Percentiles rank a stretch among this genome's conserved stretches.
These are phyloP conservation scores for Sceloporus undulatus DNA, from an alignment of 2,113 vertebrate genomes.

Conservation along the genomic window DNA sequence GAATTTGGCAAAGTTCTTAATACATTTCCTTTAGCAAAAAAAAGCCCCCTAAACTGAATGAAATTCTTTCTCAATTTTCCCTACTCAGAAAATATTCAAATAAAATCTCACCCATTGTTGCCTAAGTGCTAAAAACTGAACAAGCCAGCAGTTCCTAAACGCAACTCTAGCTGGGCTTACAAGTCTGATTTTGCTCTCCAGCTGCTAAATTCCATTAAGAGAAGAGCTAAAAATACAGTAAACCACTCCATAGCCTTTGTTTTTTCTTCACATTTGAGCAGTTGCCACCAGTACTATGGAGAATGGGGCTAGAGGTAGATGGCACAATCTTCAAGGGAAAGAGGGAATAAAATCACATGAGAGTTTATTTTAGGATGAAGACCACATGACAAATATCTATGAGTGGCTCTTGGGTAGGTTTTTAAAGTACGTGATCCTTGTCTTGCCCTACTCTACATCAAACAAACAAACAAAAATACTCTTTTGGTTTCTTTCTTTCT, in stretches of 20 bases:
- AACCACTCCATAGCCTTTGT: constrained; percentile 7
- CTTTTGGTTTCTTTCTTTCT: too few species aligned
- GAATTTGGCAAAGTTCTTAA: too few species aligned
- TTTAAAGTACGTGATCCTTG: too few species aligned
- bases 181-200: constrained; percentile 29
- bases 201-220: constrained; percentile 45
- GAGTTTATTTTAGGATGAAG: background rate
- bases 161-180: background rate
- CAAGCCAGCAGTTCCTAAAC: background rate
- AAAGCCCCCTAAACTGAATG: background rate
- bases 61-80: background rate
- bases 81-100: constrained; percentile 20
- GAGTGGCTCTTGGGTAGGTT: too few species aligned
- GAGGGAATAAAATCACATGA: constrained; percentile 2
- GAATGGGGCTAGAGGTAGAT: background rate
- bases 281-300: background rate
- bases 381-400: background rate
- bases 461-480: too few species aligned
- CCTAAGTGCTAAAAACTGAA: constrained; percentile 35
- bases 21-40: background rate
- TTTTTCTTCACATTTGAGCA: background rate
- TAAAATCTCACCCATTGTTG: constrained; percentile 45
- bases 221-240: constrained; percentile 31
- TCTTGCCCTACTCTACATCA: too few species aligned
- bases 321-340: constrained; percentile 12